Evolutionary conservation across 1,140 invertebrate genomes (phyloP), one percentile per base, ranked within the genome.

Genomic region (Melipona quadrifasciata): DNA sequence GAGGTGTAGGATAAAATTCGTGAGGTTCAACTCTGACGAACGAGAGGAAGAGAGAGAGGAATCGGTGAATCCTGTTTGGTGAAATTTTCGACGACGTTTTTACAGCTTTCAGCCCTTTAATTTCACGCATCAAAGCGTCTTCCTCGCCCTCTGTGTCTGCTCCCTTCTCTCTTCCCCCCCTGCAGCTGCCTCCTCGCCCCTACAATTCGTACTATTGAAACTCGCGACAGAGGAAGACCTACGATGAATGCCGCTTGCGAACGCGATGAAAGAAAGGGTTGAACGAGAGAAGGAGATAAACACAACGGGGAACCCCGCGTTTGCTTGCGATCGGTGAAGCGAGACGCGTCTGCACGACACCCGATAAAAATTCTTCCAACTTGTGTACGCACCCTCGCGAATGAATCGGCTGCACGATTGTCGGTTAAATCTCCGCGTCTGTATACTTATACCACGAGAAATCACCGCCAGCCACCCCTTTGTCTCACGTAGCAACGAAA

Each of bases 91-190:
- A 53, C 53, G 68, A 39, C 55, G 82, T 73, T 86, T 84, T 86
- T 61, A 74, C 55, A 75, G 71, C 47, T 68, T 77, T 58, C 61
- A 57, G 39, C 61, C 57, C 72, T 89, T 89, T 87, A 87, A 87
- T 89, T 78, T 87, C 75, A 68, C 65, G 51, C 75, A 64, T 87
- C 74, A 82, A 79, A 85, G 86, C 73, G 75, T 77, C 31, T 47
- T 47, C 82, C 19, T n/a, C 57, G 58, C 39, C 61, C 57, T 47
- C n/a, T 39, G 27, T 53, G 71, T 82, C 68, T 27, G 31, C 14
- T 58, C 24, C 39, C 8, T 21, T 31, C 24, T 53, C 64, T 82
- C 68, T 24, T 17, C 11, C 51, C 21, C 55, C 16, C 19, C 61
- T 58, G 17, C 58, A 6, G 21, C 10, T 57, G 73, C 53, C 76